A percentile compares a stretch with the other conserved stretches of the same genome.
Conservation (phyloP, 2,113 vertebrate species). For the Nansenia antarctica region DNA sequence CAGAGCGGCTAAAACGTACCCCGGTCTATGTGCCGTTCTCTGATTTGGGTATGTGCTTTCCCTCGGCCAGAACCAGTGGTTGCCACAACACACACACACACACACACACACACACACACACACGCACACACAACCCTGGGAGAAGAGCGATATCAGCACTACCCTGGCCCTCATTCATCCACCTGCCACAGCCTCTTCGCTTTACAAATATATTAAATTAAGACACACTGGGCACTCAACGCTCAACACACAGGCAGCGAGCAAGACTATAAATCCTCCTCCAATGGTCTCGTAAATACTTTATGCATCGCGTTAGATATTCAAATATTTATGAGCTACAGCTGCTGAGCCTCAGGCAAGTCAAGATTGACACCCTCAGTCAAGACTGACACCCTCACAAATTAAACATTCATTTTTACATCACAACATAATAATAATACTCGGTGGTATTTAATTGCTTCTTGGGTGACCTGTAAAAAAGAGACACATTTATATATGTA, state of each 20-base stretch:
- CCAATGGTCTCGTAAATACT: background rate
- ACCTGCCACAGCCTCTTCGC: background rate
- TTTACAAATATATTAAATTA: constrained; percentile 25
- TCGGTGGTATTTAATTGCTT: background rate
- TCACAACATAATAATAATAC: background rate
- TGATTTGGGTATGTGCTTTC: too few relatives aligned
- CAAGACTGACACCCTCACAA: too few relatives aligned
- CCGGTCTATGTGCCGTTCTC: too few relatives aligned
- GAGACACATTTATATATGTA: background rate
- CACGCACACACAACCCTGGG: too few relatives aligned
- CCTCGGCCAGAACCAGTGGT: too few relatives aligned
- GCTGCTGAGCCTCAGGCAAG: background rate
- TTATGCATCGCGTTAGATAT: background rate
- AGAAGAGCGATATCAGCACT: background rate
- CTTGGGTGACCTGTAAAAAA: background rate
- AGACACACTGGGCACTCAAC: constrained; percentile 8
- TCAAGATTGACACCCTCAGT: too few relatives aligned
- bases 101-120: too few relatives aligned
- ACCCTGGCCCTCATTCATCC: background rate
- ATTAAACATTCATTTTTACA: background rate
- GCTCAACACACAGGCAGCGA: background rate
- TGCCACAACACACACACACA: too few relatives aligned
- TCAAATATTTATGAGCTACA: background rate
- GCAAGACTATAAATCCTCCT: background rate
- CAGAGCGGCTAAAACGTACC: too few relatives aligned